These are phyloP conservation scores for Agriopis leucophaearia DNA, from an alignment of 2,888 invertebrate species.

Conservation along the genomic window DNA sequence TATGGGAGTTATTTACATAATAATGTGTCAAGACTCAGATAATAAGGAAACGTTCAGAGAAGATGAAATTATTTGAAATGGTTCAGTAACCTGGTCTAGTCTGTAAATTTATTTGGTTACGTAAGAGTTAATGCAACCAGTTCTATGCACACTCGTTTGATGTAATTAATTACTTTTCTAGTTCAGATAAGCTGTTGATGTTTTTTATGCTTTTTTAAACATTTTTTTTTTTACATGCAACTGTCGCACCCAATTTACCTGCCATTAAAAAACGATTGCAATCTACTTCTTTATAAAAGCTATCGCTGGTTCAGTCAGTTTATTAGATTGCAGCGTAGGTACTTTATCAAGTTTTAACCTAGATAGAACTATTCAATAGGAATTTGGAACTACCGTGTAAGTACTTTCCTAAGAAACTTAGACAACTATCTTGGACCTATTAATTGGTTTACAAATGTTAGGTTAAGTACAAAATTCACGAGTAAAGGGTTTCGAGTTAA, in stretches of 20 bases:
- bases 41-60: conserved; percentile 37
- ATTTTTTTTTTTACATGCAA: background rate
- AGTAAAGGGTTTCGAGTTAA: no score
- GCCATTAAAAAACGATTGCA: background rate
- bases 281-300: background rate
- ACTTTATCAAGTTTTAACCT: background rate
- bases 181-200: conserved; percentile 16
- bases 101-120: conserved; percentile 19
- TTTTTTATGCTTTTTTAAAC: background rate
- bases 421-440: no score
- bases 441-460: no score
- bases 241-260: background rate
- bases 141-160: conserved; percentile 11
- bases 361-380: background rate
- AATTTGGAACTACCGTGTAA: background rate
- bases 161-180: conserved; percentile 21
- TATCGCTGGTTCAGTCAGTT: background rate
- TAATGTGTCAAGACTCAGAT: conserved; percentile 14
- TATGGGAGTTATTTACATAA: conserved; percentile 25
- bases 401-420: no score
- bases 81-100: conserved; percentile 24
- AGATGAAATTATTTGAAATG: conserved; percentile 23
- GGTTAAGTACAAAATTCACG: no score
- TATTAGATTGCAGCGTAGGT: background rate
- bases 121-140: conserved; percentile 20